A percentile compares a stretch with the other conserved stretches of the same genome.
Conservation (phyloP, 2,797 vertebrate genomes). For the Threskiornis aethiopicus region DNA sequence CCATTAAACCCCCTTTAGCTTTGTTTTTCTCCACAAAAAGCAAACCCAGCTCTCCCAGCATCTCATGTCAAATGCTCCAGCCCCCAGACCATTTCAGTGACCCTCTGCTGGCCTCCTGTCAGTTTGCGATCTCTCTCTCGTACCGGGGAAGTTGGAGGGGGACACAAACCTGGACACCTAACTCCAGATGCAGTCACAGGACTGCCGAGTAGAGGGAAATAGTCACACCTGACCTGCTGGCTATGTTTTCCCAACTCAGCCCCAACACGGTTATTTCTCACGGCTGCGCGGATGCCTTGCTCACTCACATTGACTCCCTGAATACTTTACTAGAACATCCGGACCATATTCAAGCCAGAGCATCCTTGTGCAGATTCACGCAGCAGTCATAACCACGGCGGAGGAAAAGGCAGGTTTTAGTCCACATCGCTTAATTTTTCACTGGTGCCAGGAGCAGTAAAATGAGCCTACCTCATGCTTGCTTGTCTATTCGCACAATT, state of each 20-base stretch:
- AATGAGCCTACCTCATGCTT: accelerated
- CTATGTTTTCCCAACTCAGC: too few relatives aligned
- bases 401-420: neutral
- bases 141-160: accelerated
- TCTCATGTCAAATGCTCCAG: accelerated
- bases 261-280: accelerated
- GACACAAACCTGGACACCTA: accelerated
- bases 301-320: accelerated
- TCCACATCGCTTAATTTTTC: accelerated
- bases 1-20: too few relatives aligned
- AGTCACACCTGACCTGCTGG: too few relatives aligned
- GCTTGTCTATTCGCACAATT: accelerated
- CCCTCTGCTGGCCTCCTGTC: neutral
- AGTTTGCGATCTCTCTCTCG: accelerated
- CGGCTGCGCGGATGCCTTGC: accelerated
- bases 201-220: accelerated
- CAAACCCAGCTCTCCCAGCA: neutral
- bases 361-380: neutral
- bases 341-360: too few relatives aligned
- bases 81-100: too few relatives aligned
- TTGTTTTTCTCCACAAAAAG: too few relatives aligned
- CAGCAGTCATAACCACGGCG: accelerated
- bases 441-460: neutral
- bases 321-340: neutral
- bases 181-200: accelerated